phyloP scores from a whole-genome alignment of 2,888 invertebrate genomes.

The Machimus rusticus region DNA sequence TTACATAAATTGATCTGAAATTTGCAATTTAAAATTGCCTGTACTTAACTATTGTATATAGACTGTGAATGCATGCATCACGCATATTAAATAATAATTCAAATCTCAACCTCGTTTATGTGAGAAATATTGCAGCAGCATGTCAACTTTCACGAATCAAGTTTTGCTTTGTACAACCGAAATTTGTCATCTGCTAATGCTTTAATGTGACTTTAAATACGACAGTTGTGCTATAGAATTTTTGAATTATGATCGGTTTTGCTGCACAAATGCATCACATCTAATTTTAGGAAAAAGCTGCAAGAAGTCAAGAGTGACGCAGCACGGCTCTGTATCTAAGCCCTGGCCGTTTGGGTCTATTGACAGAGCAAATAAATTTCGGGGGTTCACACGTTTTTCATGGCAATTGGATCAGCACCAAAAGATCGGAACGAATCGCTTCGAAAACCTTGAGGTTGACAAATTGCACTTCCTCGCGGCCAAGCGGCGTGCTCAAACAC shows the following conservation, averaged over 20 bases:
- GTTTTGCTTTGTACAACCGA: neutral
- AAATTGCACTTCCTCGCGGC: neutral
- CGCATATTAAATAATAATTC: neutral
- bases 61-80: neutral
- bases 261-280: neutral
- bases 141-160: neutral
- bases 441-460: neutral
- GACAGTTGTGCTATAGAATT: neutral
- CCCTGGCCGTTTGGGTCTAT: neutral
- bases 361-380: neutral
- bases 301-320: neutral
- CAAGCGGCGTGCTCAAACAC: neutral
- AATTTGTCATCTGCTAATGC: neutral
- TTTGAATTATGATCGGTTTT: neutral
- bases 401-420: neutral
- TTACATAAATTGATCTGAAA: too few relatives aligned
- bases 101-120: neutral
- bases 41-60: too few relatives aligned
- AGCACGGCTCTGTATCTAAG: neutral
- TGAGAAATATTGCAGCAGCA: neutral
- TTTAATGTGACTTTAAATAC: neutral
- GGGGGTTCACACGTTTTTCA: neutral
- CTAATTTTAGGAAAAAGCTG: neutral
- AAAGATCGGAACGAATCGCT: neutral
- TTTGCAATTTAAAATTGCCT: too few relatives aligned